phyloP scores from a whole-genome alignment of 2,888 invertebrate genomes.

The Nomada fabriciana region DNA sequence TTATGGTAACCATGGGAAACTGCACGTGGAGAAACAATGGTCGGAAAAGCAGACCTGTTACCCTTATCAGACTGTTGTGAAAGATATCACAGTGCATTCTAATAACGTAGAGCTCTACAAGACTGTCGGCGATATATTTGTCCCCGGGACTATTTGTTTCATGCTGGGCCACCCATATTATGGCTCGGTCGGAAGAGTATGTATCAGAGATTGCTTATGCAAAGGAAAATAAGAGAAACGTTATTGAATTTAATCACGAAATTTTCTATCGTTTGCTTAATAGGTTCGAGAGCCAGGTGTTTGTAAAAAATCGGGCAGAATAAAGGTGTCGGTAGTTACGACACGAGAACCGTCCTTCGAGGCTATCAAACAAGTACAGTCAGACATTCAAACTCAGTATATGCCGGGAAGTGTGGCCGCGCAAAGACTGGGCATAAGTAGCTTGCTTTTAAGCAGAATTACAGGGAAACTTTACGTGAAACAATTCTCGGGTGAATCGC shows the following conservation, averaged over 20 bases:
- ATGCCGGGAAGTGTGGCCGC: constrained; percentile 87
- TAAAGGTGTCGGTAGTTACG: constrained; percentile 87
- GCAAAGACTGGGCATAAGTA: constrained; percentile 88
- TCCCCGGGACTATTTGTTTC: constrained; percentile 89
- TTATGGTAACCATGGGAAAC: constrained; percentile 87
- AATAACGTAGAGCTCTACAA: constrained; percentile 82
- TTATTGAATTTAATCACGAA: not conserved
- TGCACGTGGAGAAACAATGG: constrained; percentile 91
- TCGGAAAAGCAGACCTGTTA: constrained; percentile 87
- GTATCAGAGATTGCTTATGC: not conserved
- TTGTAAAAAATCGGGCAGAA: constrained; percentile 86
- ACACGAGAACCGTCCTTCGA: constrained; percentile 86
- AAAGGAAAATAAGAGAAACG: too few species aligned
- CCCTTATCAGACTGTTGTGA: constrained; percentile 89
- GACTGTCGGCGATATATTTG: constrained; percentile 88
- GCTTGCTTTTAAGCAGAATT: constrained; percentile 91
- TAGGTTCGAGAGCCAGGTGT: constrained; percentile 87
- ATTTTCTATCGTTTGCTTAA: not conserved
- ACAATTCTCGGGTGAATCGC: constrained; percentile 46
- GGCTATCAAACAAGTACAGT: constrained; percentile 73
- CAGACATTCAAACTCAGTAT: constrained; percentile 84
- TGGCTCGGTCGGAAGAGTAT: constrained; percentile 91
- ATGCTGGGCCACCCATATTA: constrained; percentile 92
- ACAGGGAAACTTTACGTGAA: constrained; percentile 93
- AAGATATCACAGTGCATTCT: constrained; percentile 85